phyloP scores from a whole-genome alignment of 2,113 vertebrate species.

The Osmerus mordax region DNA sequence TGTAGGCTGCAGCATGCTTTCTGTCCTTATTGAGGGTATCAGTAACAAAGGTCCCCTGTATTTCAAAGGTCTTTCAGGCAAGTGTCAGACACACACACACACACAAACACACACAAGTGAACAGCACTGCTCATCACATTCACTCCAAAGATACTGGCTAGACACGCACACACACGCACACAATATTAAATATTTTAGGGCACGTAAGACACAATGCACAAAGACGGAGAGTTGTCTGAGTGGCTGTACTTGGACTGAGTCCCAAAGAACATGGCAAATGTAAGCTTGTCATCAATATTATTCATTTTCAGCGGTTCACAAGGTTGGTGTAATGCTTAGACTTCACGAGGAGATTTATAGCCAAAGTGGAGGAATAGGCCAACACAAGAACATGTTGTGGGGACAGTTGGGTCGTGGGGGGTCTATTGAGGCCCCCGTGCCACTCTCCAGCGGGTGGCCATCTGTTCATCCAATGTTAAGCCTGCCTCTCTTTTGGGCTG shows the following conservation, averaged over 20 bases:
- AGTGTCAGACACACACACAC: constrained; percentile 9
- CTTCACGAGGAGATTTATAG: constrained; percentile 10
- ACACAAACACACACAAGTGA: constrained; percentile 1
- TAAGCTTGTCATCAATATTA: not conserved
- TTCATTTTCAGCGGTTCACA: too few species aligned
- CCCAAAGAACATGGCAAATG: not conserved
- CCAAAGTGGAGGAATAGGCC: too few species aligned
- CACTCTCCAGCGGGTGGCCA: constrained; percentile 47
- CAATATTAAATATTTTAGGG: not conserved
- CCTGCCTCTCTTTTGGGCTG: constrained; percentile 40
- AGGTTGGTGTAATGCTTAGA: constrained; percentile 17
- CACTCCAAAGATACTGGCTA: not conserved
- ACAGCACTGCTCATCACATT: constrained; percentile 3
- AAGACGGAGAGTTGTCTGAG: not conserved
- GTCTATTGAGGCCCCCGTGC: constrained; percentile 29
- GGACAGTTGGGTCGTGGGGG: constrained; percentile 27
- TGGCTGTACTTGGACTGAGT: not conserved
- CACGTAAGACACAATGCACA: constrained; percentile 7
- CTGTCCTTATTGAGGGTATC: not conserved
- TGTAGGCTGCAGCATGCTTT: not conserved
- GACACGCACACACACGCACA: not conserved
- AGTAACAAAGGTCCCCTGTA: constrained; percentile 21
- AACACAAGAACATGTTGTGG: not conserved
- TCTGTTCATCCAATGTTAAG: constrained; percentile 60
- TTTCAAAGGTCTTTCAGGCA: not conserved